Evolutionary conservation across 2,888 invertebrate genomes (phyloP), one percentile per base, ranked within the genome.

Genomic region (Trissolcus brochymenae): DNA sequence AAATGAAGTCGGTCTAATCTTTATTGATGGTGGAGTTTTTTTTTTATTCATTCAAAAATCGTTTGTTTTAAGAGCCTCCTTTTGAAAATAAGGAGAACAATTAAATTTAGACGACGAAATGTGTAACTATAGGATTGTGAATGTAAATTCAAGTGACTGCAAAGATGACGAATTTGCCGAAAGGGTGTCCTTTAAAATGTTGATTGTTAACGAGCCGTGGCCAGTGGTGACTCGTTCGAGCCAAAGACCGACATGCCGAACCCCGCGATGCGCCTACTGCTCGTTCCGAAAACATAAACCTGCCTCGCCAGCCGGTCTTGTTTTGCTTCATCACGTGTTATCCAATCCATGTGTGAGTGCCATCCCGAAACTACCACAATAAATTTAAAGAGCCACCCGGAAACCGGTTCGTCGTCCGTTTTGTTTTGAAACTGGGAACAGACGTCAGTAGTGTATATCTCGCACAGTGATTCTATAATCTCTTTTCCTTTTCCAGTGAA

Each of bases 251-350:
- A 59, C 55, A 25, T 56, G 55, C 46, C 65, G 66, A 59, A 56
- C 55, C 66, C 80, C 71, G 71, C 77, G 75, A 76, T 70, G 79
- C 73, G 25, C 55, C 75, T 84, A 84, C 82, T 84, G 81, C 82
- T 80, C 82, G 72, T 84, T 78, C 78, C 72, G 66, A 77, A 84
- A 82, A 84, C 82, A 77, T 84, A 76, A 79, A 85, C 83, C 81
- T 61, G 83, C 81, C 71, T 76, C 72, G 79, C 81, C 81, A 80
- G 82, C 80, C 79, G 64, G 80, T 74, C 82, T 84, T 81, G 80
- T 83, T 84, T 83, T 80, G 82, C 83, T 82, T 82, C 82, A 78
- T 84, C 84, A 82, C 83, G 82, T 85, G 84, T 79, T 72, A 54
- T 67, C 73, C 61, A 73, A 68, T 75, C 43, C 25, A 46, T 43